Conservation (phyloP, 2,797 vertebrate species). For the Threskiornis aethiopicus region DNA sequence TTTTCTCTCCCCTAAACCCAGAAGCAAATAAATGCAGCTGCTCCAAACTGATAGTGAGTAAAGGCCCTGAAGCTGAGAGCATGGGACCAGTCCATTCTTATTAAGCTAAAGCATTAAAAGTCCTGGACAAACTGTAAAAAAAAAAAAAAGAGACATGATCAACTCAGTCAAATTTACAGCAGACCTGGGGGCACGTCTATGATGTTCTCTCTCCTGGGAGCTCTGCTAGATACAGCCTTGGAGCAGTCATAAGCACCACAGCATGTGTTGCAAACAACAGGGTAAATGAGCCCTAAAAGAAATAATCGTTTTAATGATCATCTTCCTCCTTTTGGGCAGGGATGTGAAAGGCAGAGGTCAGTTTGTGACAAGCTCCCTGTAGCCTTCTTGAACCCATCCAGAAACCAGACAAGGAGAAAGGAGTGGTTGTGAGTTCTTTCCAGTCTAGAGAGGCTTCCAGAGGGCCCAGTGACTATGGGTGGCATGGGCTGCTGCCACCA, state of each 20-base stretch:
- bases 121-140: conserved; percentile 36
- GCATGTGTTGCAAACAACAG: not conserved
- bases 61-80: conserved; percentile 38
- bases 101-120: conserved; percentile 42
- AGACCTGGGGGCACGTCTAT: conserved; percentile 4
- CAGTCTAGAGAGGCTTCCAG: not conserved
- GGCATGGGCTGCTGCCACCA: not conserved
- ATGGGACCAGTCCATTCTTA: conserved; percentile 24
- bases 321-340: not conserved
- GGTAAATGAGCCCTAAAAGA: conserved; percentile 30
- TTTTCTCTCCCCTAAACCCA: conserved; percentile 16
- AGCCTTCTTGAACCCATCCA: not conserved
- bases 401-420: not conserved
- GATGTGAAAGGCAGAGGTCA: not conserved
- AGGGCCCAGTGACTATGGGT: not conserved
- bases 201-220: not conserved
- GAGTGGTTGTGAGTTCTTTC: not conserved
- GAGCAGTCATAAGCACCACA: not conserved
- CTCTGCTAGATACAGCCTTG: not conserved
- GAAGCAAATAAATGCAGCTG: conserved; percentile 35
- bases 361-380: not conserved
- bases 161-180: conserved; percentile 37
- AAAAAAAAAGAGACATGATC: not conserved
- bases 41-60: conserved; percentile 26
- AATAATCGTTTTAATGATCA: conserved; percentile 19